Evolutionary conservation across 2,888 invertebrate species (phyloP).

Genomic region (Ceriagrion tenellum): DNA sequence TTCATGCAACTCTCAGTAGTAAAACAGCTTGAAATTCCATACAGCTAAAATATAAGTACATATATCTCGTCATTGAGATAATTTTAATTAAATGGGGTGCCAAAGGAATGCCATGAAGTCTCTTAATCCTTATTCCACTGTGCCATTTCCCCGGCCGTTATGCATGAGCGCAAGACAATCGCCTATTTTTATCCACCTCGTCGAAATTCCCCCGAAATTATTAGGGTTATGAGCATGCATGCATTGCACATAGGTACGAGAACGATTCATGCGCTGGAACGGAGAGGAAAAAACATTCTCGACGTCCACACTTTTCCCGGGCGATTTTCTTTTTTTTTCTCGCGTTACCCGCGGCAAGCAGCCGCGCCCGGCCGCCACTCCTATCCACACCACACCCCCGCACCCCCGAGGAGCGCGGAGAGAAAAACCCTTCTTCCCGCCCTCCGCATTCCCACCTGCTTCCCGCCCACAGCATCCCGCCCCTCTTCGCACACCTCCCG

Average conservation of each 20-base stretch:
- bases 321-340: conserved; percentile 41
- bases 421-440: background rate
- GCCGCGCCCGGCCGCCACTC: background rate
- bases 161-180: background rate
- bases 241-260: background rate
- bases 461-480: background rate
- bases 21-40: no score
- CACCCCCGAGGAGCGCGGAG: background rate
- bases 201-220: conserved; percentile 4
- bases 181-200: background rate
- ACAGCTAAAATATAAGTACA: no score
- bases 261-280: conserved; percentile 32
- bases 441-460: background rate
- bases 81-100: no score
- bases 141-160: background rate
- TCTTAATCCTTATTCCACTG: background rate
- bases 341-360: background rate
- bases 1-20: no score
- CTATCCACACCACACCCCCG: no score
- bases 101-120: background rate
- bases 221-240: conserved; percentile 20
- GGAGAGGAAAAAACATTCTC: background rate
- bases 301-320: conserved; percentile 40
- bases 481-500: background rate
- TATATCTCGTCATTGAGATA: no score